Percentiles rank a stretch among this genome's conserved stretches.
phyloP scores from a whole-genome alignment of 2,888 invertebrate genomes.

The Lasioglossum malachurum region DNA sequence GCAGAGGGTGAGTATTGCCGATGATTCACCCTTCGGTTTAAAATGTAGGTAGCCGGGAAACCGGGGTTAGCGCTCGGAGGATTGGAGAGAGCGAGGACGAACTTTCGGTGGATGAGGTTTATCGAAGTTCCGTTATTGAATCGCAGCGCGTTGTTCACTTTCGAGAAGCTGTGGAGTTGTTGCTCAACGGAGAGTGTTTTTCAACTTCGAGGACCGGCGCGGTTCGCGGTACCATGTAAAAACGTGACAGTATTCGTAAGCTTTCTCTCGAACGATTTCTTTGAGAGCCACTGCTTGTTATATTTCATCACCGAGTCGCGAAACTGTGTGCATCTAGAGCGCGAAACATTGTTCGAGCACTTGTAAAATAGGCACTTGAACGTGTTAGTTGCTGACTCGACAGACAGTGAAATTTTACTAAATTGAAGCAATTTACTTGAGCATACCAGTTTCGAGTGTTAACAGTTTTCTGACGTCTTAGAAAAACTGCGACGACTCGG shows the following conservation, averaged over 20 bases:
- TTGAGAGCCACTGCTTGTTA: neutral
- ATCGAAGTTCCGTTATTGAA: constrained; percentile 55
- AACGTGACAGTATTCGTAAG: neutral
- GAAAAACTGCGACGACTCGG: too few species aligned
- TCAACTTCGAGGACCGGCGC: neutral
- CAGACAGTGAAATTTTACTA: neutral
- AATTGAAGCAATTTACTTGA: too few species aligned
- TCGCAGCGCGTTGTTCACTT: constrained; percentile 36
- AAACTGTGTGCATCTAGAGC: neutral
- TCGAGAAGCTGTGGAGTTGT: constrained; percentile 7
- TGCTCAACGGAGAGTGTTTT: constrained; percentile 7
- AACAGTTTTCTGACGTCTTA: too few species aligned
- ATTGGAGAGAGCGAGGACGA: neutral
- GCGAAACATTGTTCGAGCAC: neutral
- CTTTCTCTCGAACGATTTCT: neutral
- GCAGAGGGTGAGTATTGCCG: constrained; percentile 18
- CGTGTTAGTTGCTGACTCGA: neutral
- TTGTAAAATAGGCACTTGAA: neutral
- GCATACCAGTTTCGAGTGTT: neutral
- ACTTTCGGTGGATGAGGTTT: constrained; percentile 37
- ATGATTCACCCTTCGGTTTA: constrained; percentile 58
- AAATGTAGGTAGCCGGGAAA: constrained; percentile 45
- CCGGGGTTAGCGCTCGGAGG: neutral
- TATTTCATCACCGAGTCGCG: neutral
- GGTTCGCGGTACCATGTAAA: neutral